phyloP scores from a whole-genome alignment of 2,113 vertebrate genomes.

The Melanerpes formicivorus region DNA sequence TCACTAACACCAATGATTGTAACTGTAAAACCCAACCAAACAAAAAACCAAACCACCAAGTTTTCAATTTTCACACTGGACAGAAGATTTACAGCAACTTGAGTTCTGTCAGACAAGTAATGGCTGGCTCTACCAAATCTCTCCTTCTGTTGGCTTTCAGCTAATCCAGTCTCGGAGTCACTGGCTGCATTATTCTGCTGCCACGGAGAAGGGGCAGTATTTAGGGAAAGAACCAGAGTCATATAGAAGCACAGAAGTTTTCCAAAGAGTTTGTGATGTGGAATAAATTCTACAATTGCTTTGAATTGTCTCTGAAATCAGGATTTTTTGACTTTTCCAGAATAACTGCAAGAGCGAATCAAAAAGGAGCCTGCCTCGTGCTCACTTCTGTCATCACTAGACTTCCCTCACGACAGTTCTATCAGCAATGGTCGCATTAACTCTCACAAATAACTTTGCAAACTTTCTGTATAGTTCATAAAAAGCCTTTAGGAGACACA shows the following conservation, averaged over 20 bases:
- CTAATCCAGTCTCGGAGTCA: neutral
- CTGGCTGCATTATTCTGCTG: neutral
- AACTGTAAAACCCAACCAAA: rapidly evolving
- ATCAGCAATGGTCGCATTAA: neutral
- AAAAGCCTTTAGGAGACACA: neutral
- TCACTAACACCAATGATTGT: neutral
- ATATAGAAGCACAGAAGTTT: neutral
- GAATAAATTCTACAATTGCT: neutral
- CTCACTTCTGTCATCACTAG: neutral
- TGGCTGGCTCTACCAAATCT: neutral
- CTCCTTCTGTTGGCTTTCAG: neutral
- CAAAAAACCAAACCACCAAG: too few species aligned
- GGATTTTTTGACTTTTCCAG: neutral
- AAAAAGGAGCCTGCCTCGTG: neutral
- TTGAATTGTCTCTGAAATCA: neutral
- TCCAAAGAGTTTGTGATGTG: neutral
- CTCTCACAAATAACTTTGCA: neutral
- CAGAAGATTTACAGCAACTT: neutral
- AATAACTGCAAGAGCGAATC: neutral
- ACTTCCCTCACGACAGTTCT: neutral
- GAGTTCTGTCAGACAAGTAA: neutral
- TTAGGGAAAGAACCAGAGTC: neutral
- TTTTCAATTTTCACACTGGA: neutral
- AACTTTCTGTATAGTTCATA: neutral
- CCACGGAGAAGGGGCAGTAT: rapidly evolving